Conservation (phyloP, 2,797 vertebrate species). For the Scolopax bukidnonensis region DNA sequence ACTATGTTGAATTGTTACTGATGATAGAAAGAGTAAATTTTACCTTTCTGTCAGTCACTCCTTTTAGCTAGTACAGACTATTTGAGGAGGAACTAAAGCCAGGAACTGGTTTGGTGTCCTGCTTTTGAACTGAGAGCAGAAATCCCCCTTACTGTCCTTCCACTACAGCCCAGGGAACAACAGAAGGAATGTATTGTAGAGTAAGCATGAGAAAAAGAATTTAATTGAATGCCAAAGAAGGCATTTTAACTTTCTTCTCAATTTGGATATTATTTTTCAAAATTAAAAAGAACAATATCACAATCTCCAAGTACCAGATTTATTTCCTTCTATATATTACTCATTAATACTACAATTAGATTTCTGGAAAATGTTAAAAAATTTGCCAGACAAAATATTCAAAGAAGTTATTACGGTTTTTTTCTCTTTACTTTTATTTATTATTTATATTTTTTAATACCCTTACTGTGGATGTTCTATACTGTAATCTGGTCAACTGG, state of each 20-base stretch:
- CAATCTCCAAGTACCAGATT: not conserved
- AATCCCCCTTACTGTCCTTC: not conserved
- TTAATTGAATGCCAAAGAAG: not conserved
- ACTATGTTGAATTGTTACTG: not conserved
- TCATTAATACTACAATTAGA: not conserved
- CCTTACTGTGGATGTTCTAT: not conserved
- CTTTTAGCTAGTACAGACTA: not conserved
- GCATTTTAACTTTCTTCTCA: not conserved
- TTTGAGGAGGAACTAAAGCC: not conserved
- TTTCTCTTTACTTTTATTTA: not conserved
- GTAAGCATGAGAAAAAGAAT: not conserved
- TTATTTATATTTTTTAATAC: not conserved
- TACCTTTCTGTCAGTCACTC: not conserved
- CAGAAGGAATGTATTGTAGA: not conserved
- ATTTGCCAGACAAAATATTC: not conserved
- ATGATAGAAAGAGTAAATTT: not conserved
- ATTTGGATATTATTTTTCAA: not conserved
- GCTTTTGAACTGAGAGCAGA: not conserved
- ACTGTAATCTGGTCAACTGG: not conserved
- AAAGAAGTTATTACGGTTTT: not conserved
- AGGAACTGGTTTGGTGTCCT: not conserved
- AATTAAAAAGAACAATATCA: not conserved
- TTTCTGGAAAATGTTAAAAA: not conserved
- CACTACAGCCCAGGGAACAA: not conserved
- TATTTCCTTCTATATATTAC: not conserved